phyloP scores from a whole-genome alignment of 2,888 invertebrate species.

The Baccha elongata region DNA sequence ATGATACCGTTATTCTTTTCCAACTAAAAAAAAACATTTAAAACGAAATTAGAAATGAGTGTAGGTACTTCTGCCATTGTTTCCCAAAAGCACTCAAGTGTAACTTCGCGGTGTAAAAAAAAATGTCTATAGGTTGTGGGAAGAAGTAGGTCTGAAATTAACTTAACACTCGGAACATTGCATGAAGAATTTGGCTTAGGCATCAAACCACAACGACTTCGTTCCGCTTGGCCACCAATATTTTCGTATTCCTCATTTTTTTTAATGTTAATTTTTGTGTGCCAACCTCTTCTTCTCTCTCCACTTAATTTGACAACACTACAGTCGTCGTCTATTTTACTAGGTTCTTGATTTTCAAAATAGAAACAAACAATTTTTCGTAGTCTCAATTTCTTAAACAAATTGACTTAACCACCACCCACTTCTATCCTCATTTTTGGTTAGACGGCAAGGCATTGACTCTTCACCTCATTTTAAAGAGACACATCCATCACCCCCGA shows the following conservation, averaged over 20 bases:
- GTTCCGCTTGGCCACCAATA: constrained; percentile 63
- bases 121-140: background rate
- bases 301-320: background rate
- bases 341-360: background rate
- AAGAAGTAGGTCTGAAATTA: constrained; percentile 1
- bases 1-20: constrained; percentile 8
- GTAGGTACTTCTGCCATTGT: background rate
- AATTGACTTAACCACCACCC: constrained; percentile 8
- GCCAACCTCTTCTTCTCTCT: background rate
- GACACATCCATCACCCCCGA: background rate
- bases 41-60: background rate
- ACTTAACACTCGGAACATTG: background rate
- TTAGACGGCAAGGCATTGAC: constrained; percentile 40
- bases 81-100: constrained; percentile 6
- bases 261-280: constrained; percentile 50
- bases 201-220: constrained; percentile 68
- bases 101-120: background rate
- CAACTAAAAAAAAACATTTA: background rate
- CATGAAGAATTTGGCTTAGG: constrained; percentile 9
- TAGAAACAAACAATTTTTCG: constrained; percentile 8
- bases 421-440: background rate
- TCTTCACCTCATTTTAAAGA: constrained; percentile 27
- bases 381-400: background rate
- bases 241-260: constrained; percentile 43
- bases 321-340: background rate